phyloP scores from a whole-genome alignment of 2,797 vertebrate genomes.

The Furcifer pardalis region DNA sequence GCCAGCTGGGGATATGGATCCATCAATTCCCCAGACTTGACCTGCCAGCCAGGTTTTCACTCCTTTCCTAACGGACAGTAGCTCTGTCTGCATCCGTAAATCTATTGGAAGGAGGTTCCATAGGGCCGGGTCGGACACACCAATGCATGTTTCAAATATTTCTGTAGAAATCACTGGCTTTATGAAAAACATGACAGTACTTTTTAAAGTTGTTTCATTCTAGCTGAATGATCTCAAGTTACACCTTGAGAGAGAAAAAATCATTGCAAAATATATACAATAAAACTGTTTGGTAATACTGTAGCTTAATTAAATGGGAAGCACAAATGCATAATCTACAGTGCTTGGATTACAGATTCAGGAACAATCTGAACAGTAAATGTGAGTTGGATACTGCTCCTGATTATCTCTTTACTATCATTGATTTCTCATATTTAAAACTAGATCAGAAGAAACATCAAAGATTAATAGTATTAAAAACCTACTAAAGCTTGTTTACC shows the following conservation, averaged over 20 bases:
- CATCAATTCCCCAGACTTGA: too few relatives aligned
- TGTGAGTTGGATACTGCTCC: not conserved
- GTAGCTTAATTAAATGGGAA: conserved; percentile 16
- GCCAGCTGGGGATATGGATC: too few relatives aligned
- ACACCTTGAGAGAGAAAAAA: not conserved
- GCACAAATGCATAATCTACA: conserved; percentile 46
- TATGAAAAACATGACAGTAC: not conserved
- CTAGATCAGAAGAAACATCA: not conserved
- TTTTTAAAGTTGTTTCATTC: conserved; percentile 42
- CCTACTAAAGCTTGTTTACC: not conserved
- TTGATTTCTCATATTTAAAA: conserved; percentile 1
- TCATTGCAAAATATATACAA: conserved; percentile 26
- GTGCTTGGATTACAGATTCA: not conserved
- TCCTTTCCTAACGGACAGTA: too few relatives aligned
- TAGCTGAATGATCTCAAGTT: conserved; percentile 50
- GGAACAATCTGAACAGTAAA: not conserved
- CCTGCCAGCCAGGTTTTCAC: too few relatives aligned
- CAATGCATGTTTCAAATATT: too few relatives aligned
- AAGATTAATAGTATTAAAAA: not conserved
- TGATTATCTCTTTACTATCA: not conserved
- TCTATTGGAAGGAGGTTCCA: too few relatives aligned
- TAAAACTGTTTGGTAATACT: conserved; percentile 21
- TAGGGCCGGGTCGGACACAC: too few relatives aligned
- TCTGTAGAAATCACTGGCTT: not conserved
- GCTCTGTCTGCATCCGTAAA: too few relatives aligned